Conservation (phyloP, 2,888 invertebrate genomes). For the Drosophila recens region DNA sequence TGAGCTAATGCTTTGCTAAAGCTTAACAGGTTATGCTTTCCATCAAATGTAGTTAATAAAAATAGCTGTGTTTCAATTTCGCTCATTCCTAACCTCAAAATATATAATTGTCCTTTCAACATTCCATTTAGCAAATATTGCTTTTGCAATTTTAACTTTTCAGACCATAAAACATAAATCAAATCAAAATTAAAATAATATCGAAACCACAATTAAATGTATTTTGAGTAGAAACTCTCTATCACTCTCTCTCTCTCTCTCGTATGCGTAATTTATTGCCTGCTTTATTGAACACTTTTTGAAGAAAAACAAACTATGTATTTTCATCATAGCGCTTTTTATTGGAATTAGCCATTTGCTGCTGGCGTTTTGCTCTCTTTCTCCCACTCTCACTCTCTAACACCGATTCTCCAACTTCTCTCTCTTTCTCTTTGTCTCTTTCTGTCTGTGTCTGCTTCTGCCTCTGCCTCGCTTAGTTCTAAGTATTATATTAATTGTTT, state of each 20-base stretch:
- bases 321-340: constrained; percentile 11
- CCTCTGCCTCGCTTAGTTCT: constrained; percentile 51
- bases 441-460: constrained; percentile 28
- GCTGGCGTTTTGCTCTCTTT: constrained; percentile 26
- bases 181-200: background rate
- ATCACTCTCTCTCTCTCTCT: background rate
- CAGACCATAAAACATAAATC: background rate
- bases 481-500: constrained; percentile 7
- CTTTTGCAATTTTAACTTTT: background rate
- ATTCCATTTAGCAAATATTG: background rate
- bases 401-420: constrained; percentile 3
- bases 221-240: background rate
- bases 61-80: background rate
- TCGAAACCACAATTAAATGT: background rate
- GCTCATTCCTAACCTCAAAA: constrained; percentile 1
- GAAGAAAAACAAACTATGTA: background rate
- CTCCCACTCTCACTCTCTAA: constrained; percentile 13
- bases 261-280: constrained; percentile 6
- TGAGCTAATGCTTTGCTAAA: constrained; percentile 22
- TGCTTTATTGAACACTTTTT: constrained; percentile 7
- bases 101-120: background rate
- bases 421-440: constrained; percentile 14
- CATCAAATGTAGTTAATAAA: background rate
- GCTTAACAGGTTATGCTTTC: constrained; percentile 6
- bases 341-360: constrained; percentile 16